Evolutionary conservation across 1,140 invertebrate genomes (phyloP), one percentile per base, ranked within the genome.

Genomic region (Myzus persicae): DNA sequence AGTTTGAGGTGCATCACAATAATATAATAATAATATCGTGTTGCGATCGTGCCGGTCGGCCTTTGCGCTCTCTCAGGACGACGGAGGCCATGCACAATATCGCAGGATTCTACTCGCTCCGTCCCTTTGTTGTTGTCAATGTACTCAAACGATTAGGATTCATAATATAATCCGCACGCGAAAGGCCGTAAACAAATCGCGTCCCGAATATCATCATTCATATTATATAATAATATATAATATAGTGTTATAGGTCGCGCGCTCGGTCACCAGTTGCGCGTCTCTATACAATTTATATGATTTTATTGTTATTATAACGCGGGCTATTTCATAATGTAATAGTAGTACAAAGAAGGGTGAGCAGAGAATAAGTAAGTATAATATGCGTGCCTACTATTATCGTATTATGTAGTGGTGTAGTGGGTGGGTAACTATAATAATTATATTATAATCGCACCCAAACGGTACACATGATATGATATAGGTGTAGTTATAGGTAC

Each of bases 171-270:
- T 90, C 88, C 51, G 51, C 51, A 31, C 81, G 20, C 88, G 26
- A 90, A 90, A 40, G 88, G 88, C 51, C 88, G 38, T 42, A 42
- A 59, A 90, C 88, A 90, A 59, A 90, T 59, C 51, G 88, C 38
- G n/a, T 40, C 46, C 44, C n/a, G 26, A 90, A 59, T 90, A 40
- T 40, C 11, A 40, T 76, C n/a, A n/a, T 76, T 76, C 59, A n/a
- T n/a, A 67, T n/a, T 59, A 59, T 59, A 42, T 51, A 51, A 51
- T 51, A 51, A n/a, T n/a, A 14, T 31, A n/a, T 18, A 76, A n/a
- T 76, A 6, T 18, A 18, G 31, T n/a, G 31, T n/a, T 76, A 76
- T 76, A 36, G 59, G 59, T 76, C 59, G 59, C 31, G 59, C 11
- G n/a, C 31, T 11, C 82, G 38, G 24, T 40, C 82, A 84, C 82